These are phyloP conservation scores for Fregata magnificens DNA, from an alignment of 2,113 vertebrate species.

Conservation along the genomic window DNA sequence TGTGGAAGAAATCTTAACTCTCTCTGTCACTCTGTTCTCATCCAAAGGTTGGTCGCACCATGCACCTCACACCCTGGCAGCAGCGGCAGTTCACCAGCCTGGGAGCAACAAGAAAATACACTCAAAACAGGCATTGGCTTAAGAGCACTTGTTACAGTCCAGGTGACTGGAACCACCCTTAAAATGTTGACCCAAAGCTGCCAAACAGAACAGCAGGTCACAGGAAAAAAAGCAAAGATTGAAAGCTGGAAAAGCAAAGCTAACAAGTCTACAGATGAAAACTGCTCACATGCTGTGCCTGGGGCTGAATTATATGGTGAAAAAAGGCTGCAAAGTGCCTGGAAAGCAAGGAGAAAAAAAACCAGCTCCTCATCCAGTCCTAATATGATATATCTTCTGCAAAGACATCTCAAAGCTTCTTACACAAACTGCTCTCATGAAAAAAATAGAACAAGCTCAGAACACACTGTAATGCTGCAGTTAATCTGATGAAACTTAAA, in stretches of 20 bases:
- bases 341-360: neutral
- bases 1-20: neutral
- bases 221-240: neutral
- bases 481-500: neutral
- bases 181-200: neutral
- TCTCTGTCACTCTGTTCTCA: neutral
- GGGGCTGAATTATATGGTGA: neutral
- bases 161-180: neutral
- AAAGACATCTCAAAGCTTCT: neutral
- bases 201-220: neutral
- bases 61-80: neutral
- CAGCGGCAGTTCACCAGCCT: neutral
- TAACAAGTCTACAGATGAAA: neutral
- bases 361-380: neutral
- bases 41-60: neutral
- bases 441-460: too few relatives aligned
- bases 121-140: neutral
- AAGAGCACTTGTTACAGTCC: neutral
- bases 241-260: neutral
- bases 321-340: neutral
- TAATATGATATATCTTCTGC: neutral
- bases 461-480: neutral
- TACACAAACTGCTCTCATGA: neutral
- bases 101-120: neutral
- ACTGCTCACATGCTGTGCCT: neutral